A percentile compares a stretch with the other conserved stretches of the same genome.
These are phyloP conservation scores for Lordiphosa stackelbergi DNA, from an alignment of 1,140 invertebrate genomes.

Conservation along the genomic window DNA sequence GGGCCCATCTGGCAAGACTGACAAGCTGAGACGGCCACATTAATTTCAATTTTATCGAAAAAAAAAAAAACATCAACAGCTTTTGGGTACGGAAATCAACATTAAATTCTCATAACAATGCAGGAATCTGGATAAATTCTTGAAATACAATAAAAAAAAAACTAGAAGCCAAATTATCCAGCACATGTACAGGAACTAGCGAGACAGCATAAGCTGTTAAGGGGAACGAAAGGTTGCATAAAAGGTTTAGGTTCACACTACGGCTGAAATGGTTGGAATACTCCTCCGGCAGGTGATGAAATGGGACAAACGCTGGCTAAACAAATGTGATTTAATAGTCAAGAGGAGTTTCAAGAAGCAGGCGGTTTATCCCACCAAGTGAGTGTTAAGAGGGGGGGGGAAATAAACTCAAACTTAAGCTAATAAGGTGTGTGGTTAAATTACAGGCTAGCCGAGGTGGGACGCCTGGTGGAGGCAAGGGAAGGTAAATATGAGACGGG, in stretches of 20 bases:
- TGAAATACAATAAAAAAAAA: no score
- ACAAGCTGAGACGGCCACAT: background rate
- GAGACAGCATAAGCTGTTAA: no score
- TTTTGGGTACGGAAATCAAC: conserved; percentile 48
- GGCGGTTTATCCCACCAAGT: conserved; percentile 53
- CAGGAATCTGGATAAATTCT: conserved; percentile 16
- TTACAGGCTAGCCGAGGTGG: conserved; percentile 81
- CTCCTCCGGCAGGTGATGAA: conserved; percentile 54
- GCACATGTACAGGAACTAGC: conserved; percentile 27
- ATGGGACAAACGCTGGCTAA: conserved; percentile 56
- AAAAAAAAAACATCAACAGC: background rate
- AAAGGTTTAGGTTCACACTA: no score
- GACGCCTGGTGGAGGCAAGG: conserved; percentile 87
- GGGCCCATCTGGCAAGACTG: no score
- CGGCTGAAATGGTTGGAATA: conserved; percentile 35
- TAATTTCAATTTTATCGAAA: background rate
- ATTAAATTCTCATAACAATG: conserved; percentile 59
- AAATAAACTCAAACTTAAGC: no score
- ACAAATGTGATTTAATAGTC: conserved; percentile 46
- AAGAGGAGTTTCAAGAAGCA: conserved; percentile 55
- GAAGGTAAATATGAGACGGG: conserved; percentile 96
- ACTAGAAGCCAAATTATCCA: conserved; percentile 37
- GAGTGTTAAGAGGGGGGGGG: conserved; percentile 26
- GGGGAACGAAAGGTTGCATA: no score
- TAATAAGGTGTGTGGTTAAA: no score